Evolutionary conservation across 2,797 vertebrate genomes (phyloP), one percentile per base, ranked within the genome.

Genomic region (Alca torda): DNA sequence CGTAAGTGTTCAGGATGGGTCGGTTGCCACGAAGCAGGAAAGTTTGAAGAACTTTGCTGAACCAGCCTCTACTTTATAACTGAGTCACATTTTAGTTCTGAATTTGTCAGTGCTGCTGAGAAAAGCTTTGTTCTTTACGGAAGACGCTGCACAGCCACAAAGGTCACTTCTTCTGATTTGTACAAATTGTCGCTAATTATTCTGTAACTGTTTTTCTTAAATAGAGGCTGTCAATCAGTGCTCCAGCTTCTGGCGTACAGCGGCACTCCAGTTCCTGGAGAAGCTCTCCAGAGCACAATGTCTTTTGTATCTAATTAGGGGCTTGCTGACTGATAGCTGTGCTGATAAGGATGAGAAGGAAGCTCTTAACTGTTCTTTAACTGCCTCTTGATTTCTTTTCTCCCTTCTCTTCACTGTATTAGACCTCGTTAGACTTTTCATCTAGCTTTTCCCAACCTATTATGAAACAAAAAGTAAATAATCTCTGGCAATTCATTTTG

Each of bases 311-410:
- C 93, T 96, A 93, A 97, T 97, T 48, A 86, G 0, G 41, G 68
- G 57, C 73, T 93, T 60, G 95, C 90, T 96, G 96, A 92, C 56
- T 93, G 96, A 97, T 95, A 82, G 76, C 95, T 41, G 31, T 9
- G 95, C 90, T 83, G 96, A 96, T 97, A 97, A 93, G 84, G 85
- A 45, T 70, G 83, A 93, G 87, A 48, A 85, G 86, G 96, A 92
- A 96, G 89, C 86, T 83, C 75, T 24, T 24, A 67, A 79, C 88
- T 93, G 86, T 94, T 97, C 95, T 84, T 89, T 84, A 96, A 96
- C 91, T 64, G 78, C 92, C 90, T 91, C 89, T 95, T 74, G 68
- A 88, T 78, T 87, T 84, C 92, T 94, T 76, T 70, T 37, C 76
- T 89, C 61, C 41, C 61, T 92, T 76, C 88, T 84, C 51, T 84